Evolutionary conservation across 2,888 invertebrate genomes (phyloP).

Genomic region (Rosalia funebris): DNA sequence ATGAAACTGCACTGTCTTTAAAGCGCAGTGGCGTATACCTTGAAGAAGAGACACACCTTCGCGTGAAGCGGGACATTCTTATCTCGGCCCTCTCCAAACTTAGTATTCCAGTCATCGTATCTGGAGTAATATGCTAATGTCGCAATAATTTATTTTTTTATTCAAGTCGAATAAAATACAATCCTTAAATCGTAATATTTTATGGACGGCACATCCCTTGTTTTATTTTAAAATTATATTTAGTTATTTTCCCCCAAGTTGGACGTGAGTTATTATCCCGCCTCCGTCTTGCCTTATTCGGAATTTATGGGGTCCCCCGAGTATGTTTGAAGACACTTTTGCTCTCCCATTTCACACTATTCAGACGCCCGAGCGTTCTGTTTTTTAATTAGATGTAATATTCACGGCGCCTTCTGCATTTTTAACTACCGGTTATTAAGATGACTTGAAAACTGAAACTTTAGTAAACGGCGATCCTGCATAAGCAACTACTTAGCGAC

Average conservation of each 20-base stretch:
- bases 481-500: constrained; percentile 52
- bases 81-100: not conserved
- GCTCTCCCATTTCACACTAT: constrained; percentile 50
- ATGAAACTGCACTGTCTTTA: no score
- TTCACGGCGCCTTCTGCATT: constrained; percentile 52
- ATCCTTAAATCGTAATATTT: constrained; percentile 48
- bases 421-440: constrained; percentile 52
- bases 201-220: constrained; percentile 49
- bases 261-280: constrained; percentile 53
- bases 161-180: constrained; percentile 34
- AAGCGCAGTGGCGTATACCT: no score
- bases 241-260: constrained; percentile 50
- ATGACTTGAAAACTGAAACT: constrained; percentile 51
- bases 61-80: not conserved
- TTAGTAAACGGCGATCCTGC: constrained; percentile 53
- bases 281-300: constrained; percentile 48
- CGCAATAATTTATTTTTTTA: constrained; percentile 38
- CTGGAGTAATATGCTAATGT: constrained; percentile 32
- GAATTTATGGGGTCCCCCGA: constrained; percentile 53
- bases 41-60: no score
- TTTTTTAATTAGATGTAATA: constrained; percentile 56
- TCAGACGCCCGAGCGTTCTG: constrained; percentile 42
- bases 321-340: constrained; percentile 54
- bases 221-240: constrained; percentile 55
- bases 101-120: constrained; percentile 18